Evolutionary conservation across 2,888 invertebrate species (phyloP).

Genomic region (Allacma fusca): DNA sequence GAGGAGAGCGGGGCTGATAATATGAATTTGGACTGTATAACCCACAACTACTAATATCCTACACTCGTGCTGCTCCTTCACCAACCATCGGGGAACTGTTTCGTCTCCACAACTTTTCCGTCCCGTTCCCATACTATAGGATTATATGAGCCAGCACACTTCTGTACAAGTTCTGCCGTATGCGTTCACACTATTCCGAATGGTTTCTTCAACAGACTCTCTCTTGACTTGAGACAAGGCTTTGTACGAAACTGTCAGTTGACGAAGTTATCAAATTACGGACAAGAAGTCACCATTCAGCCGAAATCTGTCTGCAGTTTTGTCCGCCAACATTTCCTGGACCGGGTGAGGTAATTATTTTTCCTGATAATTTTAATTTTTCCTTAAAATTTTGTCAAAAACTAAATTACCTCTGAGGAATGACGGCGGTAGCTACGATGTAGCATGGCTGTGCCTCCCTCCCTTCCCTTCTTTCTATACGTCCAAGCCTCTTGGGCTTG

Average conservation of each 20-base stretch:
- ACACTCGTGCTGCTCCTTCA: neutral
- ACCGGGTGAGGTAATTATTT: neutral
- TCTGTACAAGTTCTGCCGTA: neutral
- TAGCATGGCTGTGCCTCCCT: neutral
- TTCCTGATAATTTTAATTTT: neutral
- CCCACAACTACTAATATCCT: neutral
- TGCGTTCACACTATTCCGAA: neutral
- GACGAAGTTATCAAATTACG: slow-evolving; percentile 19
- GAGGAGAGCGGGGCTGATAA: neutral
- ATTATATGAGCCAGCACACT: too few relatives aligned
- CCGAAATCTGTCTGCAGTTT: slow-evolving; percentile 6
- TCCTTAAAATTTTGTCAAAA: slow-evolving; percentile 18
- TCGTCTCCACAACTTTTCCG: neutral
- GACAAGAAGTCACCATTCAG: neutral
- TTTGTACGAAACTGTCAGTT: slow-evolving; percentile 8
- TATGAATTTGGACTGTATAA: neutral
- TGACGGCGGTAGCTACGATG: neutral
- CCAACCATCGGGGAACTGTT: slow-evolving; percentile 16
- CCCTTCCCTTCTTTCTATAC: neutral
- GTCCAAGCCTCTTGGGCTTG: too few relatives aligned
- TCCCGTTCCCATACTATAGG: neutral
- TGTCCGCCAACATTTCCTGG: slow-evolving; percentile 4
- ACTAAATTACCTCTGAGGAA: neutral
- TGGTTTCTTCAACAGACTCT: neutral
- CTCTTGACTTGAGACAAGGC: neutral